Percentiles rank a stretch among this genome's conserved stretches.
These are phyloP conservation scores for Oreochromis aureus DNA, from an alignment of 2,113 vertebrate species.

Conservation along the genomic window DNA sequence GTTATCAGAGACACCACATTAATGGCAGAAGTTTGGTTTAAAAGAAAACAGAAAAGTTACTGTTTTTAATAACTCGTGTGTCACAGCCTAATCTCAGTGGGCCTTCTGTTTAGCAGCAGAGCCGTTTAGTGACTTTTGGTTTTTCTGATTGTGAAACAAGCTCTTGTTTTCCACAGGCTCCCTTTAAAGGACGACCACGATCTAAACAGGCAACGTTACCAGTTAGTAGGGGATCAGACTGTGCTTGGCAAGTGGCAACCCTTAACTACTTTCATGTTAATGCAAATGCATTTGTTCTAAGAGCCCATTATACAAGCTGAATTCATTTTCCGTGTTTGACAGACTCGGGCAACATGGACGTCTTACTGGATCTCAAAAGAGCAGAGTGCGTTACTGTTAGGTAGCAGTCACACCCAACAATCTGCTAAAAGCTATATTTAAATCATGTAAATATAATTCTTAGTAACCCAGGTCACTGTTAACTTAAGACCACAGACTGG, in stretches of 20 bases:
- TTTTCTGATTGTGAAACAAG: neutral
- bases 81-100: neutral
- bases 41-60: no score
- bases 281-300: neutral
- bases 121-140: neutral
- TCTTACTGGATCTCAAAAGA: neutral
- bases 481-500: neutral
- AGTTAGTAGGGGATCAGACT: neutral
- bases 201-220: neutral
- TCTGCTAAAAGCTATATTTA: neutral
- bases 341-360: neutral
- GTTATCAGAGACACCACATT: neutral
- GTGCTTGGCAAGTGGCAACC: neutral
- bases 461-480: neutral
- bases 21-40: neutral
- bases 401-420: neutral
- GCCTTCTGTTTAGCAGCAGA: neutral
- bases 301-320: neutral
- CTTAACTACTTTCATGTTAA: neutral
- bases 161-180: neutral
- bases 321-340: neutral
- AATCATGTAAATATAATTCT: neutral
- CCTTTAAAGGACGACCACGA: neutral
- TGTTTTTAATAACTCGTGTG: neutral
- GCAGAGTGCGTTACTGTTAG: neutral